Conservation (phyloP, 2,888 invertebrate genomes). For the Periphyllus acericola region DNA sequence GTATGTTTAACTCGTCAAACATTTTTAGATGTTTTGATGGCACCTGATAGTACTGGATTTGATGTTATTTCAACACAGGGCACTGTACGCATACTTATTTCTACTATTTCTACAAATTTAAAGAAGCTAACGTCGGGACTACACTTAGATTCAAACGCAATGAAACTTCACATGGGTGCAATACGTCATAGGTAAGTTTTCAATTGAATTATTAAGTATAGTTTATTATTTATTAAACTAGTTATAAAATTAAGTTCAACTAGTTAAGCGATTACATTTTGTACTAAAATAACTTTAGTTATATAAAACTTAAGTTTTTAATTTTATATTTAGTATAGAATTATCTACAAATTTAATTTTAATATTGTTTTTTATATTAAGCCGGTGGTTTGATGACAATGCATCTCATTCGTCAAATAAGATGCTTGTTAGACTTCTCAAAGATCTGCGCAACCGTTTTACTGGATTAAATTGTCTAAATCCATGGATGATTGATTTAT, state of each 20-base stretch:
- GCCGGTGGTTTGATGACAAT: constrained; percentile 98
- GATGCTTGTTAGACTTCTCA: constrained; percentile 90
- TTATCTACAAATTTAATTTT: not conserved
- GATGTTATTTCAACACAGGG: constrained; percentile 57
- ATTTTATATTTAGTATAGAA: not conserved
- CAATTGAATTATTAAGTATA: not conserved
- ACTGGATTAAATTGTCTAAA: constrained; percentile 89
- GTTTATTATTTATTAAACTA: not conserved
- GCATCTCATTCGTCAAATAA: constrained; percentile 97
- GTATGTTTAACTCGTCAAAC: not conserved
- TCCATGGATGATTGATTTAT: constrained; percentile 95
- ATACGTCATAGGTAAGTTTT: constrained; percentile 79
- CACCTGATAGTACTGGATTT: constrained; percentile 61
- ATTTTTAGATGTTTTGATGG: constrained; percentile 50
- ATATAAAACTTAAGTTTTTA: not conserved
- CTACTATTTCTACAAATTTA: constrained; percentile 93
- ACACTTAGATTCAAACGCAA: constrained; percentile 75
- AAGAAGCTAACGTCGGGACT: constrained; percentile 91
- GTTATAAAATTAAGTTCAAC: not conserved
- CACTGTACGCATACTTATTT: constrained; percentile 88
- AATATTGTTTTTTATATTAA: constrained; percentile 62
- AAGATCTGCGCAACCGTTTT: constrained; percentile 90
- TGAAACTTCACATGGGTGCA: constrained; percentile 90
- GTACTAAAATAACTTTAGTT: not conserved
- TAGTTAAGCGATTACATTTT: not conserved